Percentiles rank a stretch among this genome's conserved stretches.
Conservation (phyloP, 2,113 vertebrate species). For the Scolopax mira region DNA sequence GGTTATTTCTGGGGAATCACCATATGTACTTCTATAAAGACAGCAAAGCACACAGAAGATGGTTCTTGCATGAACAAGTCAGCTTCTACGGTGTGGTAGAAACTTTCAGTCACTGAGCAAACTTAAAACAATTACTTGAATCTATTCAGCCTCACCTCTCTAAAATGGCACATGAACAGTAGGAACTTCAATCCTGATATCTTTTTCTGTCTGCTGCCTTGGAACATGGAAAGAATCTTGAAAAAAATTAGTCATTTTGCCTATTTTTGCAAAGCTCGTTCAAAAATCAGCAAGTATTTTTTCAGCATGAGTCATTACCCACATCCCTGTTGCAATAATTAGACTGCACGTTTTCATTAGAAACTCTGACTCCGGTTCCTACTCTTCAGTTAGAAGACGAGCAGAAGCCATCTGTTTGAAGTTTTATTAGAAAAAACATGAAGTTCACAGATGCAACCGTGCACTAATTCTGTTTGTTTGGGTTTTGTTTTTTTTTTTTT, state of each 20-base stretch:
- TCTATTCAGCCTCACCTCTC: neutral
- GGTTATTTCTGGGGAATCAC: neutral
- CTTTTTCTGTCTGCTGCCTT: neutral
- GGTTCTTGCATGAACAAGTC: neutral
- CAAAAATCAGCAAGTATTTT: constrained; percentile 34
- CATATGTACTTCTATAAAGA: neutral
- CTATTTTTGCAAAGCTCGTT: neutral
- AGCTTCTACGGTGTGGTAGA: neutral
- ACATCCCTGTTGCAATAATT: neutral
- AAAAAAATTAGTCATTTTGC: neutral
- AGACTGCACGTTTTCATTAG: constrained; percentile 6
- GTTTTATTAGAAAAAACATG: neutral
- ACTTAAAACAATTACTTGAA: neutral
- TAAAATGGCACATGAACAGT: neutral
- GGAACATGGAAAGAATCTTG: neutral
- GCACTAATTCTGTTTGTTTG: neutral
- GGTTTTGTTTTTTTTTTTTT: neutral
- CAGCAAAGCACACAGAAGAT: neutral
- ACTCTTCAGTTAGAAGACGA: neutral
- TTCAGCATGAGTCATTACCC: constrained; percentile 13
- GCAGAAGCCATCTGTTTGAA: neutral
- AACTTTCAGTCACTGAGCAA: neutral
- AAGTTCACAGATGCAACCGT: neutral
- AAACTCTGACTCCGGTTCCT: neutral
- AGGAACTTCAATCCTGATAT: neutral